Percentiles rank a stretch among this genome's conserved stretches.
Conservation (phyloP, 2,797 vertebrate species). For the Bryconaethiops microstoma region DNA sequence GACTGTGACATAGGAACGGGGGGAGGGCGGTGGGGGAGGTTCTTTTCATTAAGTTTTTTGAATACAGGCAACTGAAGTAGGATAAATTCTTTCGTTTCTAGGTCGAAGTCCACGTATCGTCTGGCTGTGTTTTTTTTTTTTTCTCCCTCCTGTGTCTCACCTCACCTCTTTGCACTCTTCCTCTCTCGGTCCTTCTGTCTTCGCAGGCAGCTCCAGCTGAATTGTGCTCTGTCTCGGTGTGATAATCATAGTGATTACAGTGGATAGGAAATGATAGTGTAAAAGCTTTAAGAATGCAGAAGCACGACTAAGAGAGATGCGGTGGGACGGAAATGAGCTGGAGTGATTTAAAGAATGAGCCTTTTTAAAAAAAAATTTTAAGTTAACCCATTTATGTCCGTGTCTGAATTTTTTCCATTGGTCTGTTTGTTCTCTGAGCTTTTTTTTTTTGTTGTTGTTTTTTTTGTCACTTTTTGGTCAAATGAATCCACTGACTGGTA, state of each 20-base stretch:
- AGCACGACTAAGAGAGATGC: neutral
- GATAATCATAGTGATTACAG: conserved; percentile 52
- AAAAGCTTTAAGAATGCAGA: conserved; percentile 40
- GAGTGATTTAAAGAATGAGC: conserved; percentile 36
- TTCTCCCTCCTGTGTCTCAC: neutral
- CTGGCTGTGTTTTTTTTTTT: conserved; percentile 47
- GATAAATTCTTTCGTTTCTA: conserved; percentile 32
- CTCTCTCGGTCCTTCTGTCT: conserved; percentile 50
- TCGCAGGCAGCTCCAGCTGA: neutral
- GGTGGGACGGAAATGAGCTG: conserved; percentile 34
- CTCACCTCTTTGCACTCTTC: neutral
- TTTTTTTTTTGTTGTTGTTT: too few species aligned
- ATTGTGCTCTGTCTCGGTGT: neutral
- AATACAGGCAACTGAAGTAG: conserved; percentile 63
- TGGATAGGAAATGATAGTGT: conserved; percentile 42
- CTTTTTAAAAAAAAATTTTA: neutral
- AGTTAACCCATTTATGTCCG: neutral
- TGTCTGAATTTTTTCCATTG: neutral
- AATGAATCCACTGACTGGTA: neutral
- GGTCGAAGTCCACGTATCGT: conserved; percentile 55
- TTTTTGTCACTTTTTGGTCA: neutral
- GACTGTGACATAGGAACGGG: conserved; percentile 34
- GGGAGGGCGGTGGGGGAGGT: neutral
- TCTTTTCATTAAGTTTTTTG: conserved; percentile 20
- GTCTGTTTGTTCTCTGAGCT: neutral